These are phyloP conservation scores for Tenualosa thibaudeaui DNA, from an alignment of 2,797 vertebrate species.

Conservation along the genomic window DNA sequence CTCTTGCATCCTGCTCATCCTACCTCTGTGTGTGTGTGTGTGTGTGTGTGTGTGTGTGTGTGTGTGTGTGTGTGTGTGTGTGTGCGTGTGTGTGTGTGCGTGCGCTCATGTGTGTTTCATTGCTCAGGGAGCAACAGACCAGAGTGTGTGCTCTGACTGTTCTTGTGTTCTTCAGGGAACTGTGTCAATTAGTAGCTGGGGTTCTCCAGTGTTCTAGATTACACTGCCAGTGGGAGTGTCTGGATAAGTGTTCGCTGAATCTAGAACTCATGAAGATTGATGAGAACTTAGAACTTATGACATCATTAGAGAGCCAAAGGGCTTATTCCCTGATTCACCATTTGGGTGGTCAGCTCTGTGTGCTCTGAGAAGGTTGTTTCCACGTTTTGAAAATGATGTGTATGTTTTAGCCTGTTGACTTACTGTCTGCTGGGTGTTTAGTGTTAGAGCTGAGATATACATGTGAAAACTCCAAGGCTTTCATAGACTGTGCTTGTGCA, in stretches of 20 bases:
- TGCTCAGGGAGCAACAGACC: no score
- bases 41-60: neutral
- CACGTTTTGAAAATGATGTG: no score
- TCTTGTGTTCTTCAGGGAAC: neutral
- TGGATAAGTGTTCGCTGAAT: neutral
- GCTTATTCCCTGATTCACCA: no score
- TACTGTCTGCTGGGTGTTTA: neutral
- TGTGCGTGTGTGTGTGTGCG: neutral
- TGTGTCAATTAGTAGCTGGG: neutral
- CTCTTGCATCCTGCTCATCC: neutral
- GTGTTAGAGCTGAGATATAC: neutral
- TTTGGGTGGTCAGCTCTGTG: no score
- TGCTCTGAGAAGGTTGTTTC: no score
- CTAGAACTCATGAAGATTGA: no score
- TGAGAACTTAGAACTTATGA: no score
- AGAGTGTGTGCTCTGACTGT: neutral
- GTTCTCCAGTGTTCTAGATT: neutral
- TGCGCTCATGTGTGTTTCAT: neutral
- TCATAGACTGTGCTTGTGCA: neutral
- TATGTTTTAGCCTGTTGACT: neutral
- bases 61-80: neutral
- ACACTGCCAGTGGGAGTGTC: neutral
- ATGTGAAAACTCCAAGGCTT: neutral
- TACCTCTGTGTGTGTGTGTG: neutral
- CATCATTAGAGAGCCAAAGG: no score